These are phyloP conservation scores for Macrosiphum euphorbiae DNA, from an alignment of 2,888 invertebrate genomes.

Conservation along the genomic window DNA sequence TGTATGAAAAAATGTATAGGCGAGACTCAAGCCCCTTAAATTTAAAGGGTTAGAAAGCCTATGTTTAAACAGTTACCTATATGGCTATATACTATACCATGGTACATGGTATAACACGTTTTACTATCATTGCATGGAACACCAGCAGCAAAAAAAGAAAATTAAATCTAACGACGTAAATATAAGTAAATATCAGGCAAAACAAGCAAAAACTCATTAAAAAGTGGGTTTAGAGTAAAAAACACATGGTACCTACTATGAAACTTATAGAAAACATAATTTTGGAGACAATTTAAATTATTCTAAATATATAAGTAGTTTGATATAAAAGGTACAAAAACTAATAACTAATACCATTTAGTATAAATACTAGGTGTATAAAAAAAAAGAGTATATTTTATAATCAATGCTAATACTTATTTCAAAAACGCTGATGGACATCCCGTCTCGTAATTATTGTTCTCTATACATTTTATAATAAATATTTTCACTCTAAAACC, in stretches of 20 bases:
- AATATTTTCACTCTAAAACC: not conserved
- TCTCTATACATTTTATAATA: not conserved
- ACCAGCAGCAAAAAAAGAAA: not conserved
- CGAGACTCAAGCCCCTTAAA: not conserved
- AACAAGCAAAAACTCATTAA: not conserved
- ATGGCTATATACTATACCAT: not conserved
- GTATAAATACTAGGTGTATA: no score
- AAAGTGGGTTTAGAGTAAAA: not conserved
- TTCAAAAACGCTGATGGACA: no score
- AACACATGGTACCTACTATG: not conserved
- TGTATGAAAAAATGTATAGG: not conserved
- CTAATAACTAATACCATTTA: no score
- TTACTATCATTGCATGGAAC: not conserved
- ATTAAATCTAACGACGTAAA: not conserved
- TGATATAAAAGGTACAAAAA: not conserved
- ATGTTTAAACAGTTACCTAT: not conserved
- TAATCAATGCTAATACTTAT: no score
- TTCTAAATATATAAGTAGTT: not conserved
- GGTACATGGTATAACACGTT: not conserved
- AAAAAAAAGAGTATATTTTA: no score
- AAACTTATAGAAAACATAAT: not conserved
- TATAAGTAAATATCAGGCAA: not conserved
- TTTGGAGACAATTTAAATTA: not conserved
- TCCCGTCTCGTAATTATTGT: not conserved
- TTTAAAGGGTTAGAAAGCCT: not conserved